Conservation (phyloP, 2,888 invertebrate genomes). For the Seira musarum region DNA sequence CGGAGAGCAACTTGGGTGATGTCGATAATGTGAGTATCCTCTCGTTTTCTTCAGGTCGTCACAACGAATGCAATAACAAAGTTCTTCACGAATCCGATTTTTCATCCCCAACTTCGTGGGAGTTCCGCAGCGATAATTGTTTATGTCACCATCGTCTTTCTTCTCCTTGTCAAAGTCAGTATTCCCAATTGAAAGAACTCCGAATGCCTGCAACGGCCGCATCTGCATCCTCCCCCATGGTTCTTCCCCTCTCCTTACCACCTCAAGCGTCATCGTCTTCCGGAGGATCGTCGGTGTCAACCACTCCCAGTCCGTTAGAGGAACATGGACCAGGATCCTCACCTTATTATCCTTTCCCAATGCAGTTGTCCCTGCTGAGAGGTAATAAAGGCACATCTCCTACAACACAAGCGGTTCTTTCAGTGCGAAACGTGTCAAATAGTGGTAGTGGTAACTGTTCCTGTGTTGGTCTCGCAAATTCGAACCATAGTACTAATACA, state of each 20-base stretch:
- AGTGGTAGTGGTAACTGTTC: constrained; percentile 19
- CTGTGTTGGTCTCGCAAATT: not conserved
- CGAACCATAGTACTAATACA: constrained; percentile 28
- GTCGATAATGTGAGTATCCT: not conserved
- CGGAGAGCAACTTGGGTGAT: not conserved
- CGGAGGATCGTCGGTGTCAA: constrained; percentile 6
- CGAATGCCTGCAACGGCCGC: not conserved
- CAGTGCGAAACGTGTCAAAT: constrained; percentile 4
- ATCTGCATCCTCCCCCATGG: not conserved
- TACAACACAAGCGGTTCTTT: not conserved
- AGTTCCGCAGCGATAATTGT: constrained; percentile 58
- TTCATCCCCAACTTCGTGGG: constrained; percentile 68
- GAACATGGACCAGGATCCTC: constrained; percentile 12
- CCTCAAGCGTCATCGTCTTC: constrained; percentile 5
- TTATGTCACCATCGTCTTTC: not conserved
- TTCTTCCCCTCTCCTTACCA: not conserved
- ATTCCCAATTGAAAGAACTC: too few relatives aligned
- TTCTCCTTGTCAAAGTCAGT: not conserved
- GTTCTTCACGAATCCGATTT: constrained; percentile 69
- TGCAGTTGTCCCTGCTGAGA: constrained; percentile 44
- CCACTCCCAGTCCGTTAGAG: constrained; percentile 39
- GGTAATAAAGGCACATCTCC: not conserved
- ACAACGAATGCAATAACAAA: constrained; percentile 49
- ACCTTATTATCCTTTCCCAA: constrained; percentile 26
- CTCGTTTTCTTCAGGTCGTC: not conserved